Evolutionary conservation across 2,888 invertebrate species (phyloP), one percentile per base, ranked within the genome.

Genomic region (Melieria picta): DNA sequence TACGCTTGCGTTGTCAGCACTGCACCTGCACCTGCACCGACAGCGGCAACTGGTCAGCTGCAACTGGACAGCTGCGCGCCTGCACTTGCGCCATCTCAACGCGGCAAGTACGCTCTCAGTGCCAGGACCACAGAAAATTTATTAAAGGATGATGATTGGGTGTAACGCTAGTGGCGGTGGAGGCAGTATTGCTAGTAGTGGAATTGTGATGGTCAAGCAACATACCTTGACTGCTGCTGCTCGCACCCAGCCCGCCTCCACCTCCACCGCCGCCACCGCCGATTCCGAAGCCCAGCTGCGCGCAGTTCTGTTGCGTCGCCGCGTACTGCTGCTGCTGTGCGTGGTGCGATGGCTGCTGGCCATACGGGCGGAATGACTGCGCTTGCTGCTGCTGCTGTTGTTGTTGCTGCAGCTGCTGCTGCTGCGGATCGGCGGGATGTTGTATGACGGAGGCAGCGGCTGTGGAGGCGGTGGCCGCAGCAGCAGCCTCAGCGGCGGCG

Each of bases 131-230:
- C 74, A 84, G 81, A 80, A 84, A 83, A 80, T 84, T 84, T 77
- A 84, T 79, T 79, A 84, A 81, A 77, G 80, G 84, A 81, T 83
- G 84, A 82, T 83, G 84, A 80, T 84, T 84, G 79, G 83, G 81
- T 79, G 84, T 76, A 76, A 79, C 79, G 76, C 80, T 79, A 80
- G 81, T 77, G 75, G 78, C 77, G 76, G 77, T 75, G 75, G 77
- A 75, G 74, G 77, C 75, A 76, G 77, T 76, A 75, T 77, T 84
- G 81, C 80, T 81, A 82, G 82, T 78, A 81, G 82, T 79, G 80
- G 81, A 79, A 81, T 82, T 84, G 81, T 84, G 82, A 80, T 84
- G 84, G 83, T 84, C 84, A 83, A 83, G 85, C 81, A 84, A 85
- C 84, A 84, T 84, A 84, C 84, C 84, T 84, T 84, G 85, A 83